Conservation (phyloP, 2,797 vertebrate genomes). For the Bradypus variegatus region DNA sequence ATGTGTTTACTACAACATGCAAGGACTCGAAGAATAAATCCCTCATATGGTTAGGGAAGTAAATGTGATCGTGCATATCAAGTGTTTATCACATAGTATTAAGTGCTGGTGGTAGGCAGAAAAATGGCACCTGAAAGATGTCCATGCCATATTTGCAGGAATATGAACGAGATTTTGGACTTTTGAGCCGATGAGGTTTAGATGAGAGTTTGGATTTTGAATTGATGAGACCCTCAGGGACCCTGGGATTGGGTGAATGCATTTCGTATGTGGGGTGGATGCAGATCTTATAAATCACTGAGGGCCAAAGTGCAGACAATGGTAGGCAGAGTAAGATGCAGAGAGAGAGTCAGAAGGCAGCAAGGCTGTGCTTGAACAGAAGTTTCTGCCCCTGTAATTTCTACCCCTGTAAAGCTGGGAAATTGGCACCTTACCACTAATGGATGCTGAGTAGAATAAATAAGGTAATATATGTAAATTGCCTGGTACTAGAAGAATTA, state of each 20-base stretch:
- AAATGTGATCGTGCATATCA: neutral
- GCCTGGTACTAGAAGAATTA: neutral
- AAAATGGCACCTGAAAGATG: neutral
- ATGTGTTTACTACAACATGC: neutral
- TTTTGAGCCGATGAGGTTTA: neutral
- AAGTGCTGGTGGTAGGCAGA: neutral
- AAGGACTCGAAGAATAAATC: neutral
- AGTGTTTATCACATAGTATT: neutral
- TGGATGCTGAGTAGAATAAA: neutral
- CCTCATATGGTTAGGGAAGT: fast-evolving
- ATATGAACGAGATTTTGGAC: neutral
- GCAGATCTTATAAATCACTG: neutral
- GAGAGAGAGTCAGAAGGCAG: neutral
- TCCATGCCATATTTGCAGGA: neutral
- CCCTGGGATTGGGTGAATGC: neutral
- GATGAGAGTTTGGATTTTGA: neutral
- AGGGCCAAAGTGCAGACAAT: neutral
- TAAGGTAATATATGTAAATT: slow-evolving; percentile 1
- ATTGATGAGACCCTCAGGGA: neutral
- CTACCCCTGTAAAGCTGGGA: neutral
- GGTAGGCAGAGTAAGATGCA: neutral
- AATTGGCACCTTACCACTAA: neutral
- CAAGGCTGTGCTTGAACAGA: neutral
- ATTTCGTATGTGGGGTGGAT: neutral
- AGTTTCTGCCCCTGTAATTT: too few species aligned